These are phyloP conservation scores for Hepsetus odoe DNA, from an alignment of 2,113 vertebrate genomes.

Conservation along the genomic window DNA sequence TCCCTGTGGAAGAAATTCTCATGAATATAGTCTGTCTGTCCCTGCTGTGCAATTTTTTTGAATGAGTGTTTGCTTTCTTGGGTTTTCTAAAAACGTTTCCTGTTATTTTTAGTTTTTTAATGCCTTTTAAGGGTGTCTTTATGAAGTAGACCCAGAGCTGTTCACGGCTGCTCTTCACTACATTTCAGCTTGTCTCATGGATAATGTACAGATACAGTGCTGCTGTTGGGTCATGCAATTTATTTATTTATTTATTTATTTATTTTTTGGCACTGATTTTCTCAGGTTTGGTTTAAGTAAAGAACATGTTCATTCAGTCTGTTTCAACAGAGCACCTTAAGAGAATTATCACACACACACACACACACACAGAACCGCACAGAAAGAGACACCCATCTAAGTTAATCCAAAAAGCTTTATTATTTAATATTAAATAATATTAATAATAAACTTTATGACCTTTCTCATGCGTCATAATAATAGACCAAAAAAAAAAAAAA, in stretches of 20 bases:
- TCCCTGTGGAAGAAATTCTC: neutral
- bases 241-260: neutral
- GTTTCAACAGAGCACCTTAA: neutral
- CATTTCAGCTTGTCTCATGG: neutral
- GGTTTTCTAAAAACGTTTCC: neutral
- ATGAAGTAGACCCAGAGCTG: neutral
- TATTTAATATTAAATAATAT: too few species aligned
- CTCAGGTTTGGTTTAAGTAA: neutral
- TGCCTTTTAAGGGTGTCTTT: neutral
- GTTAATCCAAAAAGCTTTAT: too few species aligned
- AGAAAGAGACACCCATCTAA: too few species aligned
- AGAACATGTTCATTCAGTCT: neutral
- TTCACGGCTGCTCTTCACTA: neutral
- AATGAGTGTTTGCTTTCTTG: constrained; percentile 9
- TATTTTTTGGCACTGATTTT: neutral
- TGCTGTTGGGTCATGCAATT: neutral
- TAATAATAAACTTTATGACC: too few species aligned
- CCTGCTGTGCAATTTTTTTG: neutral
- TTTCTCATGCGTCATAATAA: too few species aligned
- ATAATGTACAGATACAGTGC: too few species aligned
- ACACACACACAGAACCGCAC: too few species aligned
- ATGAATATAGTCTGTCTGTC: neutral
- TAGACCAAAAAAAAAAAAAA: too few species aligned
- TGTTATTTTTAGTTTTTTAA: neutral
- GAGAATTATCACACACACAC: neutral